Percentiles rank a stretch among this genome's conserved stretches.
phyloP scores from a whole-genome alignment of 2,113 vertebrate species.

The Erpornis zantholeuca region DNA sequence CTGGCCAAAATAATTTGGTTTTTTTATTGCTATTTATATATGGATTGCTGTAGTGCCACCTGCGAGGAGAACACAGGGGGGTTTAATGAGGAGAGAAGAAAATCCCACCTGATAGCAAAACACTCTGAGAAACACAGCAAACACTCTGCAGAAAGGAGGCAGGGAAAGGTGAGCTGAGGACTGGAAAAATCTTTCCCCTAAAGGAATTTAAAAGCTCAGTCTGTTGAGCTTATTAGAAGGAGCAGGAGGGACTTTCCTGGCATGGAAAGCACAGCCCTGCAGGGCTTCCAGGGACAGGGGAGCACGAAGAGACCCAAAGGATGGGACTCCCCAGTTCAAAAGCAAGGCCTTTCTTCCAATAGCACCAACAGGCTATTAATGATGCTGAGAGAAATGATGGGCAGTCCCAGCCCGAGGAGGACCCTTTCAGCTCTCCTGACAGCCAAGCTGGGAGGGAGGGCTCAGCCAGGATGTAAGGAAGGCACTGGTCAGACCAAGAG shows the following conservation, averaged over 20 bases:
- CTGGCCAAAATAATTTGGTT: background rate
- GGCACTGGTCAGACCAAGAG: background rate
- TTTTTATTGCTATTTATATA: background rate
- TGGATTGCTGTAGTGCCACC: background rate
- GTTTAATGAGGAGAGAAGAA: background rate
- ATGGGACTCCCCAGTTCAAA: background rate
- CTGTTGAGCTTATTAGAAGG: background rate
- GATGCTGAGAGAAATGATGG: rapidly evolving
- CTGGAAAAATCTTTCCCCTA: background rate
- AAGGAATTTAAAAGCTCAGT: background rate
- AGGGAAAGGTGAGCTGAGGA: background rate
- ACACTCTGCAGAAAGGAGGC: background rate
- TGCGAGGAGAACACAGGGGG: background rate
- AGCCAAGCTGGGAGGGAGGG: background rate
- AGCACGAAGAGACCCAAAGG: background rate
- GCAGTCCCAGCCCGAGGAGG: rapidly evolving
- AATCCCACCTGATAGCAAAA: background rate
- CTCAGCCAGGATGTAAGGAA: background rate
- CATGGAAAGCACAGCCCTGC: background rate
- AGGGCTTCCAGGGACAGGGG: background rate
- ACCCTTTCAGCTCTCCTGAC: background rate
- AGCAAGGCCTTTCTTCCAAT: rapidly evolving
- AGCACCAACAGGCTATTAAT: background rate
- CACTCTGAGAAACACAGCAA: background rate
- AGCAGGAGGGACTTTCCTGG: background rate